phyloP scores from a whole-genome alignment of 1,140 invertebrate genomes.

The Zaprionus ghesquierei region DNA sequence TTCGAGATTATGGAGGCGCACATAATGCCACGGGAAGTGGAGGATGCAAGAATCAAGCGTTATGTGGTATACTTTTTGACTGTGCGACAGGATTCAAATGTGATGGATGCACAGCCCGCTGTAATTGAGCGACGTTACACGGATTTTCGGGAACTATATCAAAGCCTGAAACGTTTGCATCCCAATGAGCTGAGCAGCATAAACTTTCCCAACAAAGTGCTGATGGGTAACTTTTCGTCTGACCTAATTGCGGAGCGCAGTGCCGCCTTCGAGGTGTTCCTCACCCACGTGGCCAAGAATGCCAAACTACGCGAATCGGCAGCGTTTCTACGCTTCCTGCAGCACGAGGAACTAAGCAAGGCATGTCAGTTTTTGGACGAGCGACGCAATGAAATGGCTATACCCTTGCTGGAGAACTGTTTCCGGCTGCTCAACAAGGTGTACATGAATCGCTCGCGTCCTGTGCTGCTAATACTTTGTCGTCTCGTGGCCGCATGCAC shows the following conservation, averaged over 20 bases:
- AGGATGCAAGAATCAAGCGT: constrained; percentile 85
- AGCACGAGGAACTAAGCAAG: constrained; percentile 86
- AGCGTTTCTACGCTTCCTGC: constrained; percentile 87
- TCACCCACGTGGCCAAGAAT: constrained; percentile 85
- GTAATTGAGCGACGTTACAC: constrained; percentile 89
- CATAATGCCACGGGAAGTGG: constrained; percentile 80
- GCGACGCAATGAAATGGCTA: constrained; percentile 86
- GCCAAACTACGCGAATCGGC: constrained; percentile 85
- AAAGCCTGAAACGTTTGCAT: constrained; percentile 85
- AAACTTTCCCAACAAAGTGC: constrained; percentile 89
- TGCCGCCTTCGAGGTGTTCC: constrained; percentile 87
- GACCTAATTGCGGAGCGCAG: constrained; percentile 88
- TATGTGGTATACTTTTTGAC: constrained; percentile 86
- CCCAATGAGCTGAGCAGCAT: constrained; percentile 85
- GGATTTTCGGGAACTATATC: constrained; percentile 88
- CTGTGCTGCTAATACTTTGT: constrained; percentile 88
- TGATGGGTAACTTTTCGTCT: constrained; percentile 90
- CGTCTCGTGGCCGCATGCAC: constrained; percentile 85
- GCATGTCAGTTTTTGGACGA: constrained; percentile 85
- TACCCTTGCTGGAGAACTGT: constrained; percentile 87
- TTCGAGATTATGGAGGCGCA: constrained; percentile 84
- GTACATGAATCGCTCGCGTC: constrained; percentile 87
- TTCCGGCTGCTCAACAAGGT: constrained; percentile 90
- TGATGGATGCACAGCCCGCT: constrained; percentile 85
- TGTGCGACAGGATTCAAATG: constrained; percentile 83